Evolutionary conservation across 2,797 vertebrate genomes (phyloP), one percentile per base, ranked within the genome.

Genomic region (Buphagus erythrorhynchus): DNA sequence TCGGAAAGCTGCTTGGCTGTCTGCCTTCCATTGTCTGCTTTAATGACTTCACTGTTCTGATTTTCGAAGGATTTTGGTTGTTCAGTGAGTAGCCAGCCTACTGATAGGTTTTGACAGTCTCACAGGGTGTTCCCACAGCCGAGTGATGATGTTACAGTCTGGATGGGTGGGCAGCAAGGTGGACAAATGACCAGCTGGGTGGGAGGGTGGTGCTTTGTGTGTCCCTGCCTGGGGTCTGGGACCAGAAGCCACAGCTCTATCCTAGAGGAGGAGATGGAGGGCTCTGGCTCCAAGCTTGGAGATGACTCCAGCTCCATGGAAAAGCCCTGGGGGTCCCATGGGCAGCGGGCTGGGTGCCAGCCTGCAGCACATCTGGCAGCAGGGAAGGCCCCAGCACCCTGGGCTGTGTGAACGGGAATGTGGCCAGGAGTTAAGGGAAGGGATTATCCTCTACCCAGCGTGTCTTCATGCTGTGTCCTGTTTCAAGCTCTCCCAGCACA

Each of bases 331-430:
- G 10, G 19, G 2, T 24, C 11, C 4, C 0, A 4, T 16, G 36
- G 62, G 62, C 79, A 82, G 26, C 0, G 1, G 58, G 46, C 35
- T 1, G 2, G 26, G 36, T 36, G n/a, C 3, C 12, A 63, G 67
- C 36, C 67, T 45, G 69, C 66, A 46, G 82, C 75, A 33, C 0
- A 2, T 28, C 19, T n/a, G 82, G 45, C 71, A 65, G 33, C 62
- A 21, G 15, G 31, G 54, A 29, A 57, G 20, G 36, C n/a, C 55
- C 13, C 15, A 1, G 25, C 51, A 31, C 48, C 63, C 49, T 33
- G 42, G n/a, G n/a, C 49, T 7, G 2, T 5, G 16, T 8, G 45
- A 54, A 12, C 0, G 0, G 73, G 55, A 48, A 29, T 0, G 0
- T 3, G 9, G 43, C 74, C 58, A 28, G 73, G 45, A 84, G 35